phyloP scores from a whole-genome alignment of 2,888 invertebrate species.

The Iselma pallidipennis region DNA sequence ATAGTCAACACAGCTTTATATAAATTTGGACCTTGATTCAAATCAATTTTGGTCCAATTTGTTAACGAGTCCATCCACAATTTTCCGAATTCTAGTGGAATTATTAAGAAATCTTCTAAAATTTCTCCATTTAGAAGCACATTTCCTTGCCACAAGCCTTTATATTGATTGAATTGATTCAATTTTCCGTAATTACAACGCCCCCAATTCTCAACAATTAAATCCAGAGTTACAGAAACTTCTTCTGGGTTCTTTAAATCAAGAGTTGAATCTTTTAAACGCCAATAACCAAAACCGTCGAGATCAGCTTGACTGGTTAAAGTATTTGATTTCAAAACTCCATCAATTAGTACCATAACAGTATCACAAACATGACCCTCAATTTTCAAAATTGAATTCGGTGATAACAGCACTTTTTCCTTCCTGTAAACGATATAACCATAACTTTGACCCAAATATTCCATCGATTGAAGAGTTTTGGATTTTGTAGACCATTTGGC shows the following conservation, averaged over 20 bases:
- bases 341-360: constrained; percentile 58
- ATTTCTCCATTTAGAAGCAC: constrained; percentile 54
- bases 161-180: constrained; percentile 53
- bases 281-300: constrained; percentile 56
- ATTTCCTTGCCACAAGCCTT: constrained; percentile 54
- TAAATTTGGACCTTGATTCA: constrained; percentile 64
- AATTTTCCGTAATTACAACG: constrained; percentile 64
- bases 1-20: constrained; percentile 60
- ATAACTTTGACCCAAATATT: constrained; percentile 58
- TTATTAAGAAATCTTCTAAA: constrained; percentile 56
- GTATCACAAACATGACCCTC: constrained; percentile 57
- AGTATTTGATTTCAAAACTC: constrained; percentile 47
- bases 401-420: constrained; percentile 38
- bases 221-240: constrained; percentile 45
- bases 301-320: constrained; percentile 43
- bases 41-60: constrained; percentile 67
- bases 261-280: constrained; percentile 44
- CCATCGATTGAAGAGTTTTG: constrained; percentile 43
- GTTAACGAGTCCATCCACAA: constrained; percentile 49
- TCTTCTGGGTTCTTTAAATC: constrained; percentile 34
- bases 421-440: constrained; percentile 62
- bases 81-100: constrained; percentile 60
- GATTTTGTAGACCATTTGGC: constrained; percentile 10
- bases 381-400: constrained; percentile 46
- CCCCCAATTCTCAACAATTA: constrained; percentile 78